A percentile compares a stretch with the other conserved stretches of the same genome.
These are phyloP conservation scores for Ctenopoma multispine DNA, from an alignment of 2,797 vertebrate species.

Conservation along the genomic window DNA sequence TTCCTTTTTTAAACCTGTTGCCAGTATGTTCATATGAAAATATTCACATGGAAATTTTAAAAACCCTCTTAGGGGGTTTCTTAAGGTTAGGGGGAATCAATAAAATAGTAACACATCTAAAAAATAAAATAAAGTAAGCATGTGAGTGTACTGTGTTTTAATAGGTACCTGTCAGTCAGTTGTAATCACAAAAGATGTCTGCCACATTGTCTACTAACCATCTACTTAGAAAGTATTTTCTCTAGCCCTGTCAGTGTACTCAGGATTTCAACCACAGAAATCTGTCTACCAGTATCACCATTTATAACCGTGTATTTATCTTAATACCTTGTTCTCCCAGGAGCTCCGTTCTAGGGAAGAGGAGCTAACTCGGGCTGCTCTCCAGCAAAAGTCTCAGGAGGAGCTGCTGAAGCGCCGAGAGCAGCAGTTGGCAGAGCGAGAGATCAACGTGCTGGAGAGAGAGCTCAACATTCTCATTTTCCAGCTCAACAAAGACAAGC, in stretches of 20 bases:
- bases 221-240: too few relatives aligned
- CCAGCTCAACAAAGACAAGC: constrained; percentile 96
- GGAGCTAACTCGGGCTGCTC: constrained; percentile 91
- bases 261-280: background rate
- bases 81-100: too few relatives aligned
- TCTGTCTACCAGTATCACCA: background rate
- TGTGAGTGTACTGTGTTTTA: too few relatives aligned
- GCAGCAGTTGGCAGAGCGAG: constrained; percentile 92
- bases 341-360: constrained; percentile 95
- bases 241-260: background rate
- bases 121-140: too few relatives aligned
- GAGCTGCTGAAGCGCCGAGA: constrained; percentile 91
- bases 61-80: too few relatives aligned
- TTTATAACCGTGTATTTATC: background rate
- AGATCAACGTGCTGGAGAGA: constrained; percentile 94
- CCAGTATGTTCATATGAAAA: too few relatives aligned
- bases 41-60: too few relatives aligned
- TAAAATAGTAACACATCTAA: too few relatives aligned
- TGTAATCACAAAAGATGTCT: background rate
- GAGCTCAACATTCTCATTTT: constrained; percentile 97
- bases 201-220: background rate
- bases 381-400: constrained; percentile 97
- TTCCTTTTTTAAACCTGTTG: too few relatives aligned
- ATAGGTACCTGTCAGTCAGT: too few relatives aligned
- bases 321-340: constrained; percentile 67